A percentile compares a stretch with the other conserved stretches of the same genome.
Conservation (phyloP, 92 coral and sea anemone species). For the Pocillopora meandrina region DNA sequence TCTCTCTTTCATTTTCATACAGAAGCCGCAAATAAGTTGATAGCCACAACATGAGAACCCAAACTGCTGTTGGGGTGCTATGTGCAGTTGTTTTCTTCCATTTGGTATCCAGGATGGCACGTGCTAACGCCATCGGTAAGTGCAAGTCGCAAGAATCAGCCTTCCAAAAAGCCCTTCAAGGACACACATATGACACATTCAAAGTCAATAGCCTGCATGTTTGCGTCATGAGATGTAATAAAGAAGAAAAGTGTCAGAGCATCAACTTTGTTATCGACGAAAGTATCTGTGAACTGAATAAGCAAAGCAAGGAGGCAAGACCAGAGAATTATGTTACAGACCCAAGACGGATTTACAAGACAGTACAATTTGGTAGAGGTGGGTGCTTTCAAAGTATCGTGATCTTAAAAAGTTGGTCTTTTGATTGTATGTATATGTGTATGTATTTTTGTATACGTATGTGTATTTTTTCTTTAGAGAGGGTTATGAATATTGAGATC, state of each 20-base stretch:
- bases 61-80: background rate
- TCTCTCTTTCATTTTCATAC: background rate
- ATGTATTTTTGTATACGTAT: no score
- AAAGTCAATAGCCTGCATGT: background rate
- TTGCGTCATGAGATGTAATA: background rate
- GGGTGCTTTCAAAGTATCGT: background rate
- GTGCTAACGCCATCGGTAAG: background rate
- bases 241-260: background rate
- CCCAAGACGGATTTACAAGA: slow-evolving; percentile 10
- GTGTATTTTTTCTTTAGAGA: no score
- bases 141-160: background rate
- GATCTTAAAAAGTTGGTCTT: no score
- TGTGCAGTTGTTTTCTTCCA: background rate
- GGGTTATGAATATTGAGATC: no score
- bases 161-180: background rate
- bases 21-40: background rate
- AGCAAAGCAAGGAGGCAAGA: background rate
- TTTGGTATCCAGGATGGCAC: background rate
- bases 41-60: background rate
- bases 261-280: background rate
- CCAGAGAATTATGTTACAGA: slow-evolving; percentile 4
- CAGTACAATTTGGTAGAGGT: background rate
- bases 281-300: slow-evolving; percentile 12
- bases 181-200: background rate
- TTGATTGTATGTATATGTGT: no score